A percentile compares a stretch with the other conserved stretches of the same genome.
Evolutionary conservation across 2,113 vertebrate species (phyloP).

Genomic region (Nymphicus hollandicus): DNA sequence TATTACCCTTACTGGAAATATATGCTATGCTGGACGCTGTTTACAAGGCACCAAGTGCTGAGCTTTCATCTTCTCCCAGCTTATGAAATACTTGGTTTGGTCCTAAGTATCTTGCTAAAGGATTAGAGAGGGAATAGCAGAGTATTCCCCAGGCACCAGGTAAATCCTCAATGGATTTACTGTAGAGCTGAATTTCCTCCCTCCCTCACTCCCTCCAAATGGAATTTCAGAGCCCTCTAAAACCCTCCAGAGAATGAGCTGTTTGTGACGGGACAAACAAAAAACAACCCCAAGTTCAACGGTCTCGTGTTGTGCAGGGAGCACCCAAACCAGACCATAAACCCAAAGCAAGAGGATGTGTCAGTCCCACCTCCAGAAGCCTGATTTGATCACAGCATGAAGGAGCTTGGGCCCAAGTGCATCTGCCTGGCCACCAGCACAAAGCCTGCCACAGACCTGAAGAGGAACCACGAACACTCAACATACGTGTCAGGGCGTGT

Average conservation of each 20-base stretch:
- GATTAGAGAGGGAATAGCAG: neutral
- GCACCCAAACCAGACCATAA: neutral
- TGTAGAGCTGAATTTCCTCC: slow-evolving; percentile 12
- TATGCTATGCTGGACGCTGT: neutral
- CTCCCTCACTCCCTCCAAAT: neutral
- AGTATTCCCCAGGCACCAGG: slow-evolving; percentile 36
- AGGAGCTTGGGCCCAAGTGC: neutral
- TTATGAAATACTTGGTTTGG: slow-evolving; percentile 29
- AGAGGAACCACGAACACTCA: neutral
- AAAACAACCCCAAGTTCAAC: neutral
- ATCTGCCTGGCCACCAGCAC: neutral
- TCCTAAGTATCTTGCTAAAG: slow-evolving; percentile 14
- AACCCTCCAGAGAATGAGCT: neutral
- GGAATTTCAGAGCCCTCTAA: slow-evolving; percentile 7
- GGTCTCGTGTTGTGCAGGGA: neutral
- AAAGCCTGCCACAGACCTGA: neutral
- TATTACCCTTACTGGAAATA: neutral
- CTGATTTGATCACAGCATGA: rapidly evolving
- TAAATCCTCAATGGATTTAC: slow-evolving; percentile 50
- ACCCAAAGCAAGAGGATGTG: neutral
- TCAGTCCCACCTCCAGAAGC: neutral
- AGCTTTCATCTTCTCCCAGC: slow-evolving; percentile 17
- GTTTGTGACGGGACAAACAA: neutral
- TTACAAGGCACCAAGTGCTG: neutral
- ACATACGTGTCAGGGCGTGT: rapidly evolving